Evolutionary conservation across 2,888 invertebrate species (phyloP).

Genomic region (Minunthozetes semirufus): DNA sequence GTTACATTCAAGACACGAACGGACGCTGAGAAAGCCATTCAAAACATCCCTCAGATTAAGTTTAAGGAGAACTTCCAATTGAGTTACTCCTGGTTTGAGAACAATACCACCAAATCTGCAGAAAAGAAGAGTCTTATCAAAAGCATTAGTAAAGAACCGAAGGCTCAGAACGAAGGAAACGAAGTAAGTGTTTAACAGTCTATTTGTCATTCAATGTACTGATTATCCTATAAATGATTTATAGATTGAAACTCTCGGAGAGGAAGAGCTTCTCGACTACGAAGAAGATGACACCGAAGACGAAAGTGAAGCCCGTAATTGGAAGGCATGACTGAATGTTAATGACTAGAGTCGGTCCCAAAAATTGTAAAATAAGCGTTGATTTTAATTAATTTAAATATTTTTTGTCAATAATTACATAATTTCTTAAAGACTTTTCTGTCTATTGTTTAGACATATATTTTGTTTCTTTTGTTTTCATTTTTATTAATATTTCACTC

Average conservation of each 20-base stretch:
- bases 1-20: slow-evolving; percentile 67
- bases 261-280: background rate
- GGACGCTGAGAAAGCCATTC: slow-evolving; percentile 63
- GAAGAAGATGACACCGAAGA: slow-evolving; percentile 16
- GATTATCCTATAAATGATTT: background rate
- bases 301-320: slow-evolving; percentile 26
- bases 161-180: background rate
- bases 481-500: slow-evolving; percentile 12
- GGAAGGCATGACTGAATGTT: background rate
- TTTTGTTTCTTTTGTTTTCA: background rate
- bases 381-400: background rate
- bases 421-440: background rate
- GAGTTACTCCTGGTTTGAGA: slow-evolving; percentile 34
- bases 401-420: slow-evolving; percentile 11
- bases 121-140: background rate
- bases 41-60: slow-evolving; percentile 17
- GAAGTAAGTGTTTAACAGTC: background rate
- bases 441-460: background rate
- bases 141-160: background rate
- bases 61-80: slow-evolving; percentile 27
- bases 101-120: slow-evolving; percentile 1
- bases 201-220: background rate
- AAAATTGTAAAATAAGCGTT: background rate
- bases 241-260: slow-evolving; percentile 6
- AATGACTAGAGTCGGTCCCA: background rate